Conservation (phyloP, 2,888 invertebrate species). For the Andrena bucephala region DNA sequence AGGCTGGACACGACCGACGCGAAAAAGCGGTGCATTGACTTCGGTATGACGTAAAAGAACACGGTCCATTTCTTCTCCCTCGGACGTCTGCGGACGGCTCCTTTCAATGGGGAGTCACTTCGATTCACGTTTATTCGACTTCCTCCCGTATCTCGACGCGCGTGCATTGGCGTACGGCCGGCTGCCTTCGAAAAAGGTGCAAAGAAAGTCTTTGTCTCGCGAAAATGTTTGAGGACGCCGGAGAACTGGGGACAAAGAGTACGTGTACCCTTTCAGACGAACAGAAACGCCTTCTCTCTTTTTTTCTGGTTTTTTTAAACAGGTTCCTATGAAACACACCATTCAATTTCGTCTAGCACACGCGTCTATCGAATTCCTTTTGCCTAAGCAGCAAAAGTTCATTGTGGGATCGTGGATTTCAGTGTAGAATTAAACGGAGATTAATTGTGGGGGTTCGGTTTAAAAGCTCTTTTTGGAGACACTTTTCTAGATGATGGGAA, state of each 20-base stretch:
- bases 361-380: slow-evolving; percentile 6
- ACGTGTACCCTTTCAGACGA: slow-evolving; percentile 35
- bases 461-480: too few relatives aligned
- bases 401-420: too few relatives aligned
- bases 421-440: too few relatives aligned
- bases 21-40: slow-evolving; percentile 70
- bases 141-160: slow-evolving; percentile 54
- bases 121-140: slow-evolving; percentile 73
- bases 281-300: background rate
- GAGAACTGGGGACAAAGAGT: slow-evolving; percentile 25
- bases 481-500: too few relatives aligned
- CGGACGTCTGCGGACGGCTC: slow-evolving; percentile 44
- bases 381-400: too few relatives aligned
- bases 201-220: slow-evolving; percentile 36
- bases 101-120: slow-evolving; percentile 72
- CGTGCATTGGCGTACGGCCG: slow-evolving; percentile 54
- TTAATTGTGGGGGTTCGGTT: too few relatives aligned
- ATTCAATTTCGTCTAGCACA: background rate
- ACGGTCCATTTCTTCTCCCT: slow-evolving; percentile 54
- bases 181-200: background rate
- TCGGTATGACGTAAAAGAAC: slow-evolving; percentile 68
- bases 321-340: background rate
- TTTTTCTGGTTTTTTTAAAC: slow-evolving; percentile 7
- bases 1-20: slow-evolving; percentile 7
- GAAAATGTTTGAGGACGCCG: slow-evolving; percentile 33